A percentile compares a stretch with the other conserved stretches of the same genome.
These are phyloP conservation scores for Drosophila cognata DNA, from an alignment of 2,888 invertebrate species.

Conservation along the genomic window DNA sequence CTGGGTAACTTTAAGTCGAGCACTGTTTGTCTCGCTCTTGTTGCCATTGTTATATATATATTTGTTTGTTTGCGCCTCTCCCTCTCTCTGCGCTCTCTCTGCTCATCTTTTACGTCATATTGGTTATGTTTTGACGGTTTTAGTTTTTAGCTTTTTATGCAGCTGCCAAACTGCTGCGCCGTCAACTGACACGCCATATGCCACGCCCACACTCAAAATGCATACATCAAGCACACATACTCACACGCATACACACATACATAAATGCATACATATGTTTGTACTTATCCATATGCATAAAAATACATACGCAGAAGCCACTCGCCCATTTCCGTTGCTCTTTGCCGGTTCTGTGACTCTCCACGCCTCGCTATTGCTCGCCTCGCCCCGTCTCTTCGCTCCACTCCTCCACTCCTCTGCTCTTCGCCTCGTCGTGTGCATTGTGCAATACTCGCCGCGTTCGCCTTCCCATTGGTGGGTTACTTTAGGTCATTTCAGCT, in stretches of 20 bases:
- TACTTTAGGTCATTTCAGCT: conserved; percentile 80
- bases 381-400: neutral
- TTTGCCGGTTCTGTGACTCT: conserved; percentile 39
- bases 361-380: conserved; percentile 5
- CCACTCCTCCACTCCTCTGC: neutral
- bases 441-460: conserved; percentile 59
- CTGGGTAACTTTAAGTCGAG: neutral
- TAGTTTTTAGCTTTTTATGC: conserved; percentile 28
- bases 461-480: conserved; percentile 72
- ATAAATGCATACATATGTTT: conserved; percentile 7
- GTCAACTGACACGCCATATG: conserved; percentile 41
- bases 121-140: conserved; percentile 38
- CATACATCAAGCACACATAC: conserved; percentile 6
- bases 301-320: conserved; percentile 10
- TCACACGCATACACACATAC: conserved; percentile 11
- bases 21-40: neutral
- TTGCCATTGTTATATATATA: conserved; percentile 25
- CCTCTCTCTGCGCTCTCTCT: neutral
- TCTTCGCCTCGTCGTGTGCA: conserved; percentile 18
- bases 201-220: conserved; percentile 56
- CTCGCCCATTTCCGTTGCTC: conserved; percentile 60
- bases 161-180: conserved; percentile 51
- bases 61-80: neutral
- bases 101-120: conserved; percentile 23
- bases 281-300: conserved; percentile 5